These are phyloP conservation scores for Cyphomyrmex costatus DNA, from an alignment of 1,140 invertebrate genomes.

Conservation along the genomic window DNA sequence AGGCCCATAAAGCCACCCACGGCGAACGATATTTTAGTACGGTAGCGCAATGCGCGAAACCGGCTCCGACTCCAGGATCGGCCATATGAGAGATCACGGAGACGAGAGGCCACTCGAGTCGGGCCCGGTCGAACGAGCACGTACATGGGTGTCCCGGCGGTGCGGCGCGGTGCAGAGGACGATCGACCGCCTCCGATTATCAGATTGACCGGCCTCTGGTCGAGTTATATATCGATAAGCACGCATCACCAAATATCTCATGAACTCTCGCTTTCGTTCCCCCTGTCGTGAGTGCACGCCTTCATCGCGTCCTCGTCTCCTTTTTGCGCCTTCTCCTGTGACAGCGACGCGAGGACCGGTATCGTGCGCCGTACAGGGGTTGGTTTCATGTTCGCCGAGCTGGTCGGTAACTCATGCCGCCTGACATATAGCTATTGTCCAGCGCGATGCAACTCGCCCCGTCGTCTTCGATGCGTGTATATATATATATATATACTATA, in stretches of 20 bases:
- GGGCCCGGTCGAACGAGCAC: constrained; percentile 44
- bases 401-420: constrained; percentile 79
- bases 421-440: constrained; percentile 81
- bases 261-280: constrained; percentile 60
- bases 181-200: constrained; percentile 75
- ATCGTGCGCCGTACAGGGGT: constrained; percentile 60
- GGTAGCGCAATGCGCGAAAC: constrained; percentile 83
- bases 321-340: background rate
- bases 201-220: constrained; percentile 72
- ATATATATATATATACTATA: background rate
- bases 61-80: constrained; percentile 72
- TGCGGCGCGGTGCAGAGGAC: constrained; percentile 25
- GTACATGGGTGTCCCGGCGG: constrained; percentile 5
- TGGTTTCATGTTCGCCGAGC: constrained; percentile 71
- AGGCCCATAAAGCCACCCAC: constrained; percentile 84
- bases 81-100: constrained; percentile 45
- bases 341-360: constrained; percentile 27
- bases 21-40: constrained; percentile 84
- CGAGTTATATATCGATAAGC: constrained; percentile 74
- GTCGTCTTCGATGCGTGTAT: background rate
- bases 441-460: constrained; percentile 46
- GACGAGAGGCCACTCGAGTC: constrained; percentile 42
- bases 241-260: constrained; percentile 76
- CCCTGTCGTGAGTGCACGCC: constrained; percentile 44
- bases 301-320: constrained; percentile 13